Evolutionary conservation across 2,888 invertebrate genomes (phyloP).

Genomic region (Tribolium freemani): DNA sequence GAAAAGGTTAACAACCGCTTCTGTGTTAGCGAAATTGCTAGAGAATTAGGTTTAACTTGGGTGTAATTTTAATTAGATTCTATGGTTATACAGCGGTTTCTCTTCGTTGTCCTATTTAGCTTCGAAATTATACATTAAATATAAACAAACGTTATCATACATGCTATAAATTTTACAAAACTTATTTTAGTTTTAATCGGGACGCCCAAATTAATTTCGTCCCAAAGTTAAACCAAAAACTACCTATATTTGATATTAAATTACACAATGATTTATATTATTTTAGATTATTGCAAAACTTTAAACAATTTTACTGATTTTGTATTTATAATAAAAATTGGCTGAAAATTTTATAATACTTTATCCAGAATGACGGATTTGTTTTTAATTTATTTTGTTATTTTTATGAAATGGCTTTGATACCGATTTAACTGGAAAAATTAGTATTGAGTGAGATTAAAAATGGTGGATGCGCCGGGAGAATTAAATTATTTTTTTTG

Average conservation of each 20-base stretch:
- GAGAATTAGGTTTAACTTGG: slow-evolving; percentile 46
- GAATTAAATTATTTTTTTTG: neutral
- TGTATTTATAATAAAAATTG: no score
- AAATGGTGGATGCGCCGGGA: slow-evolving; percentile 11
- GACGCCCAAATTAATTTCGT: neutral
- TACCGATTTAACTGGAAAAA: neutral
- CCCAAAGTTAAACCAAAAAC: neutral
- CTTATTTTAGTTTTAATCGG: slow-evolving; percentile 17
- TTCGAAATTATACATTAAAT: slow-evolving; percentile 37
- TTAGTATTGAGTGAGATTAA: neutral
- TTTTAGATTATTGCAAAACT: no score
- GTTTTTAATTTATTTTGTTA: neutral
- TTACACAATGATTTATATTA: no score
- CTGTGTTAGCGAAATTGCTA: slow-evolving; percentile 39
- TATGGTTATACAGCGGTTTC: slow-evolving; percentile 45
- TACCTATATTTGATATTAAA: no score
- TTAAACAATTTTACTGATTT: no score
- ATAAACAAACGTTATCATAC: slow-evolving; percentile 35
- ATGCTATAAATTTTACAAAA: slow-evolving; percentile 25
- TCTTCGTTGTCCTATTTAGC: slow-evolving; percentile 39
- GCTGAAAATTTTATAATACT: neutral
- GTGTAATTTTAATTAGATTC: slow-evolving; percentile 50
- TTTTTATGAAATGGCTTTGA: neutral
- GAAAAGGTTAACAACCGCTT: slow-evolving; percentile 45
- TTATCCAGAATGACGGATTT: neutral